Evolutionary conservation across 2,888 invertebrate genomes (phyloP).

Genomic region (Cryptus armator): DNA sequence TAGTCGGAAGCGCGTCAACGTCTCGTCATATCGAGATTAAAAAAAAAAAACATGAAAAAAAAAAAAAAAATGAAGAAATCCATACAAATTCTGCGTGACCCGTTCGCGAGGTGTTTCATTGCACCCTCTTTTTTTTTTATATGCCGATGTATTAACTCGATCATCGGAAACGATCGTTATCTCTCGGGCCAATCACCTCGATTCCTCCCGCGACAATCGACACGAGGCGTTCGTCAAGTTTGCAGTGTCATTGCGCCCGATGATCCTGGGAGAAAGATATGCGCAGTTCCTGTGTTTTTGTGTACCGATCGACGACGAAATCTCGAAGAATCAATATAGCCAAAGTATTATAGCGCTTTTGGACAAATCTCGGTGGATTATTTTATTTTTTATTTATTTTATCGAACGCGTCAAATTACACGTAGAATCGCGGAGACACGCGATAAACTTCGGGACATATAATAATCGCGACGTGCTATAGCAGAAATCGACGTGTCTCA

Average conservation of each 20-base stretch:
- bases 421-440: background rate
- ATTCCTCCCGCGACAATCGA: constrained; percentile 32
- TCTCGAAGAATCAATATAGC: background rate
- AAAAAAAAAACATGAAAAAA: background rate
- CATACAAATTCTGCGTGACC: background rate
- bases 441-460: background rate
- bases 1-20: constrained; percentile 7
- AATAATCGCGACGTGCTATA: background rate
- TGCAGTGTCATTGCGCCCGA: constrained; percentile 4
- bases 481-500: constrained; percentile 22
- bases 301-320: background rate
- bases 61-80: background rate
- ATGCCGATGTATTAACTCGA: constrained; percentile 42
- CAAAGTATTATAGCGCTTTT: background rate
- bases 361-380: background rate
- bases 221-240: constrained; percentile 24
- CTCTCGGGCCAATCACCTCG: constrained; percentile 57
- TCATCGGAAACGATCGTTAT: constrained; percentile 40
- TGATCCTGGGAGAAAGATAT: background rate
- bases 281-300: background rate
- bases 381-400: background rate
- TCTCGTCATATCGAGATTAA: background rate
- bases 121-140: background rate
- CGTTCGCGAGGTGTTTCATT: constrained; percentile 3
- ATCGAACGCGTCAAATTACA: background rate